A percentile compares a stretch with the other conserved stretches of the same genome.
Evolutionary conservation across 64 coral and sea anemone genomes (phyloP).

Genomic region (Catalaphyllia jardinei): DNA sequence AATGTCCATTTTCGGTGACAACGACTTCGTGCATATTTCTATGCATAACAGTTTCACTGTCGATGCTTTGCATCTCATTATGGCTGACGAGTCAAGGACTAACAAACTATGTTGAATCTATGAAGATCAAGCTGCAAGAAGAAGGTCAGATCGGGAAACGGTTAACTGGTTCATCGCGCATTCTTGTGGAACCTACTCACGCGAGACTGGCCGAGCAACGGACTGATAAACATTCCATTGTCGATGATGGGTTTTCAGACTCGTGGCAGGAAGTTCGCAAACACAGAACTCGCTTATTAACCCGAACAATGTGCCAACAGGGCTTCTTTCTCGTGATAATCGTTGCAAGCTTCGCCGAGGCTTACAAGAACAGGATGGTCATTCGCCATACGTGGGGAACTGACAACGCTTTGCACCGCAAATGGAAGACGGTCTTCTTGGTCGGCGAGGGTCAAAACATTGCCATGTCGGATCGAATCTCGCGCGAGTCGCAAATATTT

Average conservation of each 20-base stretch:
- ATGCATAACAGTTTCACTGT: slow-evolving; percentile 7
- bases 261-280: slow-evolving; percentile 37
- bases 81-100: slow-evolving; percentile 35
- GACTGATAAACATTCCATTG: neutral
- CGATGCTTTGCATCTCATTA: slow-evolving; percentile 18
- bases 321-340: slow-evolving; percentile 47
- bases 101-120: slow-evolving; percentile 29
- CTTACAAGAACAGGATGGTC: slow-evolving; percentile 42
- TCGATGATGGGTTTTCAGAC: slow-evolving; percentile 1
- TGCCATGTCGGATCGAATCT: slow-evolving; percentile 17
- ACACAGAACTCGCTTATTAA: slow-evolving; percentile 54
- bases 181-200: neutral
- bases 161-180: neutral
- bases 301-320: slow-evolving; percentile 17
- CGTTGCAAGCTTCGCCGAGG: slow-evolving; percentile 43
- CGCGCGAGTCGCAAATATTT: slow-evolving; percentile 56
- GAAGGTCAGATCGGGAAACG: slow-evolving; percentile 15
- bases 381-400: slow-evolving; percentile 65
- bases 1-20: slow-evolving; percentile 14
- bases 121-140: slow-evolving; percentile 19
- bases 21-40: slow-evolving; percentile 32
- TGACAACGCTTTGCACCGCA: slow-evolving; percentile 51
- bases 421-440: slow-evolving; percentile 62
- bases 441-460: slow-evolving; percentile 39
- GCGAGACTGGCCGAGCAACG: neutral